Evolutionary conservation across 2,113 vertebrate species (phyloP).

Genomic region (Oreamnos americanus): DNA sequence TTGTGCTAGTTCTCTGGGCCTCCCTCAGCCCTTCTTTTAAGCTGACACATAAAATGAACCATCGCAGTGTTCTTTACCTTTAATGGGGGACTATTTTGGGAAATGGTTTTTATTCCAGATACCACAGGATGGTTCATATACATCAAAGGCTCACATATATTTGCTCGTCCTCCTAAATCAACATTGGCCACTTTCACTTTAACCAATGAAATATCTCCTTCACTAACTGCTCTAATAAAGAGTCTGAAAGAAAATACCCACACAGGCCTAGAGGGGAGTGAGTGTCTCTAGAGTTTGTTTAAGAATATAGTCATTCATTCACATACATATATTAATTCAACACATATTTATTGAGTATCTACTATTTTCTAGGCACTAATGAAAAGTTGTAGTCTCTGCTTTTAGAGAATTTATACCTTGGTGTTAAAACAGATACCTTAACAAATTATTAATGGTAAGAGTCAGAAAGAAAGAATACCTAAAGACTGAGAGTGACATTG

Average conservation of each 20-base stretch:
- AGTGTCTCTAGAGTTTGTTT: not conserved
- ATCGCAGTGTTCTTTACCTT: not conserved
- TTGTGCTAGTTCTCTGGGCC: not conserved
- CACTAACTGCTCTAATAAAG: not conserved
- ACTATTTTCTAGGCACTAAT: not conserved
- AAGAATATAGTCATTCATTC: not conserved
- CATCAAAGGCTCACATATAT: not conserved
- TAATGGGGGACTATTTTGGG: not conserved
- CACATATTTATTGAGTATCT: not conserved
- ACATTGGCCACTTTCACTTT: not conserved
- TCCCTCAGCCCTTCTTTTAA: not conserved
- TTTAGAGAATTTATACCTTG: not conserved
- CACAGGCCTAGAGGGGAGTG: not conserved
- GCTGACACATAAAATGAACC: not conserved
- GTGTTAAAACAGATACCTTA: not conserved
- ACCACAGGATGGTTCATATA: not conserved
- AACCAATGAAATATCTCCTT: not conserved
- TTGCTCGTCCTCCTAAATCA: not conserved
- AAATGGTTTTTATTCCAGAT: slow-evolving; percentile 14
- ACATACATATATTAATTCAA: not conserved
- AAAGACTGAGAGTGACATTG: not conserved
- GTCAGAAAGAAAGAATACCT: not conserved
- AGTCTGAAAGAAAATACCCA: not conserved
- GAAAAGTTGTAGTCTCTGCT: not conserved
- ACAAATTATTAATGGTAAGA: not conserved